Evolutionary conservation across 2,113 vertebrate species (phyloP).

Genomic region (Cisticola juncidis): DNA sequence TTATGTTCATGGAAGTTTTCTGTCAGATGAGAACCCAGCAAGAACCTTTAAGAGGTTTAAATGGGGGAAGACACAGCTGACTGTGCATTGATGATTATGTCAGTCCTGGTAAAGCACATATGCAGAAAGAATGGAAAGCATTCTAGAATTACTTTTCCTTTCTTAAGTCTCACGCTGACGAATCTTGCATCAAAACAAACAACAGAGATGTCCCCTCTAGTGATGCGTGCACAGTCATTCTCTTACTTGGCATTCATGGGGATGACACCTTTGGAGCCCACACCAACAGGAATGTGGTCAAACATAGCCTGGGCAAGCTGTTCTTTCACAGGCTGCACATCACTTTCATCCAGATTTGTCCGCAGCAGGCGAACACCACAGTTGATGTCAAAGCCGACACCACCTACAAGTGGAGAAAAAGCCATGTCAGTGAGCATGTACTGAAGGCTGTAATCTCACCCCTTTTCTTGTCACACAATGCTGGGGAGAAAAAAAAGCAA

Average conservation of each 20-base stretch:
- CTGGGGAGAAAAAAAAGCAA: background rate
- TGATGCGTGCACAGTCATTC: background rate
- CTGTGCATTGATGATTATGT: background rate
- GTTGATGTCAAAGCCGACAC: conserved; percentile 98
- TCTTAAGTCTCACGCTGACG: background rate
- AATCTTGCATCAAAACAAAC: background rate
- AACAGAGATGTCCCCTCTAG: background rate
- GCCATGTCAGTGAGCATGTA: background rate
- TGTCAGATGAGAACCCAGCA: background rate
- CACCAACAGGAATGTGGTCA: conserved; percentile 97
- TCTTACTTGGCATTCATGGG: conserved; percentile 97
- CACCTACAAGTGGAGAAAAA: conserved; percentile 74
- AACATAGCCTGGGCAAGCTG: conserved; percentile 96
- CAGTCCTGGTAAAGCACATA: background rate
- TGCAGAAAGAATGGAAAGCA: background rate
- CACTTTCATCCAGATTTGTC: conserved; percentile 93
- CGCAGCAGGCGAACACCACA: conserved; percentile 94
- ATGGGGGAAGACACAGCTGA: background rate
- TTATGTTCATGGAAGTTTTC: background rate
- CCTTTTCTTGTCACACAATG: background rate
- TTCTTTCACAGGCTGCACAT: conserved; percentile 97
- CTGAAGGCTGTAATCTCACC: background rate
- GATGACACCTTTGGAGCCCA: conserved; percentile 96
- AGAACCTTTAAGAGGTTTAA: background rate
- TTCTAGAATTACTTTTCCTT: background rate